Conservation (phyloP, 2,113 vertebrate genomes). For the Calonectris borealis region DNA sequence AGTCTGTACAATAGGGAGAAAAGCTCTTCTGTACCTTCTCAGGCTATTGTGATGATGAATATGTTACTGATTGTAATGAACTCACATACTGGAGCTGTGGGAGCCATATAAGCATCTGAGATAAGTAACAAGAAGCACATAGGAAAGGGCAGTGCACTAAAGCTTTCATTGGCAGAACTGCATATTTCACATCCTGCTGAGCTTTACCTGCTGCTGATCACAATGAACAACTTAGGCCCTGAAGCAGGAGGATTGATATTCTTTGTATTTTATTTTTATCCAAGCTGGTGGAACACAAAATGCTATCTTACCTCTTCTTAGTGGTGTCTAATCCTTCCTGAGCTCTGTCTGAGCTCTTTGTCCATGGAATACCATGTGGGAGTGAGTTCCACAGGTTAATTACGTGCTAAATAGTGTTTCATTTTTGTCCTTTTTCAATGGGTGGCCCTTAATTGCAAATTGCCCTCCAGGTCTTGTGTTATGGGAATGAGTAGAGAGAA, state of each 20-base stretch:
- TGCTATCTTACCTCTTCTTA: slow-evolving; percentile 26
- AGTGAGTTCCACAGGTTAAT: slow-evolving; percentile 59
- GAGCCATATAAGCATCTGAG: slow-evolving; percentile 8
- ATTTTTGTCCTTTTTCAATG: slow-evolving; percentile 44
- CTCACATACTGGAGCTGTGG: background rate
- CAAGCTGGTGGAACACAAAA: background rate
- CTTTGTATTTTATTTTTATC: slow-evolving; percentile 60
- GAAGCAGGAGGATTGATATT: slow-evolving; percentile 34
- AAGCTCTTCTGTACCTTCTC: slow-evolving; percentile 14
- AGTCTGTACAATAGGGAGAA: background rate
- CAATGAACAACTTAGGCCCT: slow-evolving; percentile 51
- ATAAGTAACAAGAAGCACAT: slow-evolving; percentile 20
- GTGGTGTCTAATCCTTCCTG: slow-evolving; percentile 16
- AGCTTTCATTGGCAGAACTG: slow-evolving; percentile 53
- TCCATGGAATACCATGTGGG: slow-evolving; percentile 30
- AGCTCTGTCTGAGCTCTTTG: slow-evolving; percentile 23
- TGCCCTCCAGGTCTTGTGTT: slow-evolving; percentile 33
- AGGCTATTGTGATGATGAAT: slow-evolving; percentile 54
- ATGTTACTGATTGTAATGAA: slow-evolving; percentile 58
- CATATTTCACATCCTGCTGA: slow-evolving; percentile 54
- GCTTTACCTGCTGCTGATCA: slow-evolving; percentile 59
- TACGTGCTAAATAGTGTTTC: slow-evolving; percentile 26
- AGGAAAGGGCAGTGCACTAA: slow-evolving; percentile 13
- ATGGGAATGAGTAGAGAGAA: slow-evolving; percentile 15
- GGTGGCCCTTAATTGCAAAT: slow-evolving; percentile 43